Evolutionary conservation across 2,113 vertebrate species (phyloP).

Genomic region (Hydrochoerus hydrochaeris): DNA sequence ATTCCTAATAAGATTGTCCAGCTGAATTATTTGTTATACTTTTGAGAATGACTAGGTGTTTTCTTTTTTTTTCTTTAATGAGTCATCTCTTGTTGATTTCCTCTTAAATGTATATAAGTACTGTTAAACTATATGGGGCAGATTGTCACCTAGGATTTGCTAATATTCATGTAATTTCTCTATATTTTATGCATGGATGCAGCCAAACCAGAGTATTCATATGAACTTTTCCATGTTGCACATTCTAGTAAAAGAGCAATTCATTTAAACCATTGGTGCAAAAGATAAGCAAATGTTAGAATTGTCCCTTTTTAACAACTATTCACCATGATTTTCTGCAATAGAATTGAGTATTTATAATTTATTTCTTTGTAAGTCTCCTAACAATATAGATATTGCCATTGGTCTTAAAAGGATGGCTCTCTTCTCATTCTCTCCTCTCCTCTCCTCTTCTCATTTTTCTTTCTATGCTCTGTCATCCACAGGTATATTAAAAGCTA

Average conservation of each 20-base stretch:
- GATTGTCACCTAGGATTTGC: conserved; percentile 61
- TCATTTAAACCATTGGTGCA: not conserved
- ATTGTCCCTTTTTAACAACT: not conserved
- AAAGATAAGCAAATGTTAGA: conserved; percentile 2
- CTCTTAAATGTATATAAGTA: conserved; percentile 60
- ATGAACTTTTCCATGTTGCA: conserved; percentile 18
- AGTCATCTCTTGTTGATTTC: conserved; percentile 71
- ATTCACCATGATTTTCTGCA: not conserved
- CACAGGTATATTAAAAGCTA: not conserved
- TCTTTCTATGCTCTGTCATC: not conserved
- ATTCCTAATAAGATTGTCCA: conserved; percentile 86
- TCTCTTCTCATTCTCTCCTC: not conserved
- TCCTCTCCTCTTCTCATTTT: too few species aligned
- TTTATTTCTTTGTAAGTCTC: not conserved
- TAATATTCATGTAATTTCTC: not conserved
- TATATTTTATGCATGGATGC: not conserved
- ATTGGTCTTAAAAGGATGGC: not conserved
- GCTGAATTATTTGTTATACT: conserved; percentile 83
- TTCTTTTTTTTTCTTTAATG: conserved; percentile 65
- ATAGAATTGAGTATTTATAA: not conserved
- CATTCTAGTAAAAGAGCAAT: not conserved
- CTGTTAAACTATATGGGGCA: conserved; percentile 38
- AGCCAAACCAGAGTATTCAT: not conserved
- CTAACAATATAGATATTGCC: not conserved
- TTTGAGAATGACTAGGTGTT: conserved; percentile 78